These are phyloP conservation scores for Cliona cf. orientalis DNA, from an alignment of 37 sponge, comb jelly and placozoan genomes.

Conservation along the genomic window DNA sequence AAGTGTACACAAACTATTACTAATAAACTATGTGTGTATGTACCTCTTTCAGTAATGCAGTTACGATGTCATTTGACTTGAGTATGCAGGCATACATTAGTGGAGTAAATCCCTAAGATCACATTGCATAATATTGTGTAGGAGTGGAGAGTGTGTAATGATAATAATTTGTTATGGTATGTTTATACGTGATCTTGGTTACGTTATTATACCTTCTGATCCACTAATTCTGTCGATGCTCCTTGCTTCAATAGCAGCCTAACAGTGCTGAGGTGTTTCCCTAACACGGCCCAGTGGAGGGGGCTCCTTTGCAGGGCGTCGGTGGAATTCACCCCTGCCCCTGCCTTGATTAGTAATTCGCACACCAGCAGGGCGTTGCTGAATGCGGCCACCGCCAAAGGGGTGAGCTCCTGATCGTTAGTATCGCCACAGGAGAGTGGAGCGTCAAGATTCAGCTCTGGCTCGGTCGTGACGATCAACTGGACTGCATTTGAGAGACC, in stretches of 20 bases:
- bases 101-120: conserved; percentile 37
- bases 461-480: not conserved
- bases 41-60: conserved; percentile 39
- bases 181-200: not conserved
- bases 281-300: conserved; percentile 46
- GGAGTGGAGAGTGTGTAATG: not conserved
- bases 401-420: conserved; percentile 49
- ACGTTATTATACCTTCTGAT: conserved; percentile 10
- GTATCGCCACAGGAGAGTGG: conserved; percentile 9
- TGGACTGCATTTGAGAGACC: conserved; percentile 1
- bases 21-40: not conserved
- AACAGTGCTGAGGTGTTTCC: conserved; percentile 9
- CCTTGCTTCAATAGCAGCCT: conserved; percentile 40
- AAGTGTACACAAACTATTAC: not conserved
- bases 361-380: not conserved
- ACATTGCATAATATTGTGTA: not conserved
- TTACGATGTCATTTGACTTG: not conserved
- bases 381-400: conserved; percentile 18
- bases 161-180: not conserved
- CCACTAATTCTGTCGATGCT: not conserved
- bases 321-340: conserved; percentile 12
- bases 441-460: conserved; percentile 13
- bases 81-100: conserved; percentile 18
- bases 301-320: conserved; percentile 12
- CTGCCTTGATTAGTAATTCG: conserved; percentile 26